Evolutionary conservation across 2,888 invertebrate genomes (phyloP).

Genomic region (Synergus japonicus): DNA sequence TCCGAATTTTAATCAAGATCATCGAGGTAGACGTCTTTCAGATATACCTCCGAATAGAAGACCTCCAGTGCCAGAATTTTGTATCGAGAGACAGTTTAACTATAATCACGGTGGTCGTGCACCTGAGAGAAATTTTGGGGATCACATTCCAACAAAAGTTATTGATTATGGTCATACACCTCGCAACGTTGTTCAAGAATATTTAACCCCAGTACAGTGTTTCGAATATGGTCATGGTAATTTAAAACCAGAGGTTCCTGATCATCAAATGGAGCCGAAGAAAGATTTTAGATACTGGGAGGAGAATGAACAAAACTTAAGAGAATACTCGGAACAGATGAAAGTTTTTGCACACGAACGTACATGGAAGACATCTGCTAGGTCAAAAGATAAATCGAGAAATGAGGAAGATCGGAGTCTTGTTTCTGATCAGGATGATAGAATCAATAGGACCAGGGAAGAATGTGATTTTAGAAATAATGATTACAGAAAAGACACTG

Average conservation of each 20-base stretch:
- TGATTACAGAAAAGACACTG: constrained; percentile 56
- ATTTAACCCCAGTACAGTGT: constrained; percentile 64
- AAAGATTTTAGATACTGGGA: constrained; percentile 72
- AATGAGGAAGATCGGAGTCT: constrained; percentile 47
- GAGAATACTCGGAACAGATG: constrained; percentile 71
- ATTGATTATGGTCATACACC: constrained; percentile 71
- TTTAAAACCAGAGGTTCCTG: constrained; percentile 66
- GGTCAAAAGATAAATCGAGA: constrained; percentile 44
- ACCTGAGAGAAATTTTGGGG: constrained; percentile 56
- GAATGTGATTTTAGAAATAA: constrained; percentile 52
- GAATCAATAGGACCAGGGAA: constrained; percentile 54
- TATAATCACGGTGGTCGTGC: constrained; percentile 71
- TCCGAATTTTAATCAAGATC: neutral
- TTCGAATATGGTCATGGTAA: constrained; percentile 74
- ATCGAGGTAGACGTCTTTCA: neutral
- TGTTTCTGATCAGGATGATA: constrained; percentile 45
- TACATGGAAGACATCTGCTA: constrained; percentile 46
- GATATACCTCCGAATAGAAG: constrained; percentile 39
- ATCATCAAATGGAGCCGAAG: constrained; percentile 62
- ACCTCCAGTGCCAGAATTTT: constrained; percentile 64
- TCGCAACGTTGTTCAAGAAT: constrained; percentile 64
- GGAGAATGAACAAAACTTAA: constrained; percentile 72
- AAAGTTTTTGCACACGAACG: constrained; percentile 57
- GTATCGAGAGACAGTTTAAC: constrained; percentile 72
- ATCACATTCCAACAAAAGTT: constrained; percentile 67